Evolutionary conservation across 2,888 invertebrate genomes (phyloP).

Genomic region (Cerceris rybyensis): DNA sequence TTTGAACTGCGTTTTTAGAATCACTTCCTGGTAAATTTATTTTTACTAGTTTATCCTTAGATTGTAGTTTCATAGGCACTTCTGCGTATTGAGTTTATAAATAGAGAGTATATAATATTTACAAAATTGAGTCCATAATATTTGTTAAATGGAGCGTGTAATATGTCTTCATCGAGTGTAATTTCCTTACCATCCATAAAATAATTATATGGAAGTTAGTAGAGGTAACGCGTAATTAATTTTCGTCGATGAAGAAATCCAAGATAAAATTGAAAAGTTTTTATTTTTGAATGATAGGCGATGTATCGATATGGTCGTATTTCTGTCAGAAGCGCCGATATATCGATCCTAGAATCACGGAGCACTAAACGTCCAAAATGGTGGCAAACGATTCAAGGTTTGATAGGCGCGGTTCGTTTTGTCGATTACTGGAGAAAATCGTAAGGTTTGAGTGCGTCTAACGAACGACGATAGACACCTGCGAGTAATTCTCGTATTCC

Average conservation of each 20-base stretch:
- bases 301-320: constrained; percentile 47
- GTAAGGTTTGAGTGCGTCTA: constrained; percentile 29
- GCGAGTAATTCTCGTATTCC: constrained; percentile 5
- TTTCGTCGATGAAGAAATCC: too few relatives aligned
- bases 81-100: too few relatives aligned
- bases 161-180: too few relatives aligned
- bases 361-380: constrained; percentile 62
- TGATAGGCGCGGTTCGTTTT: constrained; percentile 66
- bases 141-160: too few relatives aligned
- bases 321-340: constrained; percentile 37
- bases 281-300: constrained; percentile 33
- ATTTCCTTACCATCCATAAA: too few relatives aligned
- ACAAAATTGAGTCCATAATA: too few relatives aligned
- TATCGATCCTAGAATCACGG: constrained; percentile 53
- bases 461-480: constrained; percentile 11
- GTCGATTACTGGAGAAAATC: constrained; percentile 34
- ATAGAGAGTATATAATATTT: too few relatives aligned
- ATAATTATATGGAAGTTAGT: too few relatives aligned
- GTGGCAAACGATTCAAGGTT: constrained; percentile 55
- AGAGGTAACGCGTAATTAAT: too few relatives aligned
- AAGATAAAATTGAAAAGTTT: not conserved
- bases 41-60: not conserved
- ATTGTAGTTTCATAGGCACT: too few relatives aligned
- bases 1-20: not conserved
- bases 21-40: not conserved